phyloP scores from a whole-genome alignment of 2,113 vertebrate genomes.

The Conger conger region DNA sequence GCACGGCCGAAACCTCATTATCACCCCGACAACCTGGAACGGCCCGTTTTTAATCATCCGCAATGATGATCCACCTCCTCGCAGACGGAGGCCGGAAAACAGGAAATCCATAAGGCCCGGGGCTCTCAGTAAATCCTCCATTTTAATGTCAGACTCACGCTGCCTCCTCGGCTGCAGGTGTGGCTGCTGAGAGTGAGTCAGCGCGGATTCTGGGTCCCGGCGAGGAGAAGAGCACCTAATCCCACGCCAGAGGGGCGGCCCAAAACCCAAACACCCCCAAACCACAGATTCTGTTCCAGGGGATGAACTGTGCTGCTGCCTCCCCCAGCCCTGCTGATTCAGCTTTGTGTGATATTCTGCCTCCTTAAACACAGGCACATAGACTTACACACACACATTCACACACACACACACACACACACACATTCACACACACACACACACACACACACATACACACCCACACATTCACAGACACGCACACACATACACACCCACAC shows the following conservation, averaged over 20 bases:
- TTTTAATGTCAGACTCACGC: conserved; percentile 3
- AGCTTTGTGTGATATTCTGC: neutral
- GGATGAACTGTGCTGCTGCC: neutral
- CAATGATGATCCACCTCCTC: neutral
- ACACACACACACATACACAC: neutral
- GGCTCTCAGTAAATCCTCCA: neutral
- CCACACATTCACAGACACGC: neutral
- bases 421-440: neutral
- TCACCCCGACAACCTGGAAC: neutral
- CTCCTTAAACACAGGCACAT: neutral
- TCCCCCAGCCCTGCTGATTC: neutral
- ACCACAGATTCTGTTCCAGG: neutral
- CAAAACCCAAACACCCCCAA: neutral
- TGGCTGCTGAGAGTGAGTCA: neutral
- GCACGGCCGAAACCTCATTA: neutral
- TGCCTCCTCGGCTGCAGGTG: neutral
- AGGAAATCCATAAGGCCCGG: neutral
- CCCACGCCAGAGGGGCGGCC: neutral
- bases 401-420: neutral
- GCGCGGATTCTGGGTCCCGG: neutral
- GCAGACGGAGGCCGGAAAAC: neutral
- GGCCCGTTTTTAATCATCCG: neutral
- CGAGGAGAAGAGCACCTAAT: conserved; percentile 4
- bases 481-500: neutral
- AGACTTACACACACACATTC: neutral